A percentile compares a stretch with the other conserved stretches of the same genome.
phyloP scores from a whole-genome alignment of 2,888 invertebrate species.

The Eristalinus aeneus region DNA sequence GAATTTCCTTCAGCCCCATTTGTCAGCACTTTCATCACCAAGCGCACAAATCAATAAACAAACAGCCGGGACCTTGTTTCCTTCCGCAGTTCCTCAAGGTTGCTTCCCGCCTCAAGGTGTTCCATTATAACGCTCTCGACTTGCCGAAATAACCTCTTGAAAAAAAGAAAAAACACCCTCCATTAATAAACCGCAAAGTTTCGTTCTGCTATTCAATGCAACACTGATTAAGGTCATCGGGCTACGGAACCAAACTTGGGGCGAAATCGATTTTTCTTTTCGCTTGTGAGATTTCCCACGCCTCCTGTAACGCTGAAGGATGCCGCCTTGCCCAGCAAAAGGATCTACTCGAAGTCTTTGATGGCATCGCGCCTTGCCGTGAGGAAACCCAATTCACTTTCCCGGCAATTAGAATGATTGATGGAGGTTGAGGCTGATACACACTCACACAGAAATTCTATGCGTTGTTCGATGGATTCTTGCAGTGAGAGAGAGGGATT shows the following conservation, averaged over 20 bases:
- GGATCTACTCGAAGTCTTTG: not conserved
- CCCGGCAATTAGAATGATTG: not conserved
- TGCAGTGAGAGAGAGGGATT: not conserved
- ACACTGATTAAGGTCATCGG: conserved; percentile 7
- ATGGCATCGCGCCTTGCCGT: not conserved
- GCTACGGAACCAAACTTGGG: not conserved
- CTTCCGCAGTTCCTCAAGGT: not conserved
- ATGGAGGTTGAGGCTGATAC: not conserved
- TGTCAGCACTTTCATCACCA: not conserved
- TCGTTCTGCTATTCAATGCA: not conserved
- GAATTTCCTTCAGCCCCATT: not conserved
- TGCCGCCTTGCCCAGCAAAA: not conserved
- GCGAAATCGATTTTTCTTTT: conserved; percentile 5
- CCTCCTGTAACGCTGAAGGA: not conserved
- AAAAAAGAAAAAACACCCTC: not conserved
- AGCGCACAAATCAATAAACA: not conserved
- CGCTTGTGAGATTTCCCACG: conserved; percentile 1
- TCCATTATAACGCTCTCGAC: conserved; percentile 5
- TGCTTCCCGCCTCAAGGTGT: not conserved
- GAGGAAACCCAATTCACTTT: not conserved
- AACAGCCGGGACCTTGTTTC: not conserved
- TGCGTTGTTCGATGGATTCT: not conserved
- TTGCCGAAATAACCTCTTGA: not conserved
- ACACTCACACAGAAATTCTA: not conserved
- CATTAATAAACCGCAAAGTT: not conserved